A percentile compares a stretch with the other conserved stretches of the same genome.
Evolutionary conservation across 2,888 invertebrate species (phyloP).

Genomic region (Pterostichus madidus): DNA sequence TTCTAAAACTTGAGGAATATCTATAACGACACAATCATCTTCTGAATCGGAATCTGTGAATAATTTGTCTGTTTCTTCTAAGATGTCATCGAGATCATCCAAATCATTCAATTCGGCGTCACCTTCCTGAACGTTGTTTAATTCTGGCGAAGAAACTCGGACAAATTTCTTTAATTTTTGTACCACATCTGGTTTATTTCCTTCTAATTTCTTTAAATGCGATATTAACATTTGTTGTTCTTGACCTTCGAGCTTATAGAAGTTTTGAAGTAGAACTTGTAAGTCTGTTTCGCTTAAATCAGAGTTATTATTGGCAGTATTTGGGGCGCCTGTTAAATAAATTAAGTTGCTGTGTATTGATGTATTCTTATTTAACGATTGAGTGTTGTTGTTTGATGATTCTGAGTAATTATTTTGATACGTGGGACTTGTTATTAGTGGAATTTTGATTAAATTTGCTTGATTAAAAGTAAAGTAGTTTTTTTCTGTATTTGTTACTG

Average conservation of each 20-base stretch:
- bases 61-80: slow-evolving; percentile 28
- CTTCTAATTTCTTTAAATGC: slow-evolving; percentile 22
- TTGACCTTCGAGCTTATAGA: slow-evolving; percentile 9
- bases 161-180: slow-evolving; percentile 2
- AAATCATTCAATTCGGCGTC: slow-evolving; percentile 18
- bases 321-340: neutral
- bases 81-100: slow-evolving; percentile 3
- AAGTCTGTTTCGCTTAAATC: neutral
- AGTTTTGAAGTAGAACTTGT: slow-evolving; percentile 33
- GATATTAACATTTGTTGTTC: slow-evolving; percentile 14
- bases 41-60: neutral
- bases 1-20: neutral
- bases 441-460: too few relatives aligned
- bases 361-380: too few relatives aligned
- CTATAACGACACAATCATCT: neutral
- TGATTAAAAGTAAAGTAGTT: too few relatives aligned
- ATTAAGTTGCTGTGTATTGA: neutral
- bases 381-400: too few relatives aligned
- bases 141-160: slow-evolving; percentile 1
- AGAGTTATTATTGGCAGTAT: neutral
- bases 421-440: too few relatives aligned
- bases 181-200: slow-evolving; percentile 1
- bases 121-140: neutral
- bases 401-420: too few relatives aligned
- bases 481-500: too few relatives aligned